Conservation (phyloP, 1,140 invertebrate species). For the Manduca sexta region DNA sequence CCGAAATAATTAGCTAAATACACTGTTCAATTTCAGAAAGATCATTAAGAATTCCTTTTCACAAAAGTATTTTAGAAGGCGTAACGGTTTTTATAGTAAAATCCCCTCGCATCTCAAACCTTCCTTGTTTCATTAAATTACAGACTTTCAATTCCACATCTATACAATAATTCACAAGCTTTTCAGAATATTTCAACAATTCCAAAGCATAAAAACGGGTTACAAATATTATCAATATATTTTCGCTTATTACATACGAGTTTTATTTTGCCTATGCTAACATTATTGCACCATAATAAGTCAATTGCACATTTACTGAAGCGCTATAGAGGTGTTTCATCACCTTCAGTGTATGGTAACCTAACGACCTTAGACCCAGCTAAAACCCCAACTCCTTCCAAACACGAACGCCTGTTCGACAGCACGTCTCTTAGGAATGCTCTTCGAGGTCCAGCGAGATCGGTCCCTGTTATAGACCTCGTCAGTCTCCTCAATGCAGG, state of each 20-base stretch:
- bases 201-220: conserved; percentile 34
- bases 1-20: no score
- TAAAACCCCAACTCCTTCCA: conserved; percentile 65
- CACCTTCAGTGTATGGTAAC: conserved; percentile 49
- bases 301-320: conserved; percentile 27
- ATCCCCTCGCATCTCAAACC: no score
- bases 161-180: conserved; percentile 27
- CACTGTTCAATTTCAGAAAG: no score
- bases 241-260: background rate
- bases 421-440: conserved; percentile 67
- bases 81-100: no score
- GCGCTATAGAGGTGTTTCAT: conserved; percentile 65
- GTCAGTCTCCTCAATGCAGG: conserved; percentile 71
- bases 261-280: conserved; percentile 19
- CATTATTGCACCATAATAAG: conserved; percentile 58
- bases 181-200: conserved; percentile 28
- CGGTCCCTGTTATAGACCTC: conserved; percentile 70
- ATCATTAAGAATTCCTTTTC: no score
- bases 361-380: conserved; percentile 55
- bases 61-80: no score
- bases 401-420: conserved; percentile 68
- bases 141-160: background rate
- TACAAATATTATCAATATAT: conserved; percentile 27
- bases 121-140: background rate
- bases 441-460: conserved; percentile 53